Evolutionary conservation across 2,888 invertebrate genomes (phyloP), one percentile per base, ranked within the genome.

Genomic region (Schizaphis graminum): DNA sequence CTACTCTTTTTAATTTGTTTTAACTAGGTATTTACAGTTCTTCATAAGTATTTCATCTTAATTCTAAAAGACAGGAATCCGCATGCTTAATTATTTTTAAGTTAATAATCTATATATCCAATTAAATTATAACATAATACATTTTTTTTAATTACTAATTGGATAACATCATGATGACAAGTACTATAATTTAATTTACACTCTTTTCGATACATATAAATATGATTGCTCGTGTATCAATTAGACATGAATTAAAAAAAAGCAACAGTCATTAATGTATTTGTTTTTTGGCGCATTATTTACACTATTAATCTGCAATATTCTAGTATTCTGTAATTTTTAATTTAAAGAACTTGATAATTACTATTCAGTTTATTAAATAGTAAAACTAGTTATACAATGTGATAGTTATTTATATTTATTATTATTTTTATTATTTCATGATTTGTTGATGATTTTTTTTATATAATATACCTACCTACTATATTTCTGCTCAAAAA

Each of bases 401-500:
- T 86, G 47, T 86, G 28, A 86, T 47, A 47, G 26, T 47, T 47
- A 86, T 53, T 53, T 35, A 8, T 87, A n/a, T 86, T 86, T 49
- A 86, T 87, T 47, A n/a, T 47, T 86, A 86, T 47, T 87, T 28
- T n/a, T 77, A 35, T 77, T n/a, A 67, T 67, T 67, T 35, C 3
- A 41, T 77, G 8, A 35, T 21, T 77, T 77, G 8, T 47, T 47
- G 44, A 47, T 77, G 21, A 35, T 87, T 87, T 49, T 86, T 47
- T 44, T 49, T 47, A 49, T 1, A 87, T 49, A 47, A 28, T 87
- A 44, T 84, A 8, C 35, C n/a, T 84, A 41, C 5, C 11, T 44
- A 49, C 47, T 49, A 11, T n/a, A 86, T 86, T 86, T 86, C n/a
- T 87, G 87, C 87, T 87, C 87, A 87, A 87, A 87, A 87, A 16